Percentiles rank a stretch among this genome's conserved stretches.
These are phyloP conservation scores for Rotaria socialis DNA, from an alignment of 2,888 invertebrate species.

Conservation along the genomic window DNA sequence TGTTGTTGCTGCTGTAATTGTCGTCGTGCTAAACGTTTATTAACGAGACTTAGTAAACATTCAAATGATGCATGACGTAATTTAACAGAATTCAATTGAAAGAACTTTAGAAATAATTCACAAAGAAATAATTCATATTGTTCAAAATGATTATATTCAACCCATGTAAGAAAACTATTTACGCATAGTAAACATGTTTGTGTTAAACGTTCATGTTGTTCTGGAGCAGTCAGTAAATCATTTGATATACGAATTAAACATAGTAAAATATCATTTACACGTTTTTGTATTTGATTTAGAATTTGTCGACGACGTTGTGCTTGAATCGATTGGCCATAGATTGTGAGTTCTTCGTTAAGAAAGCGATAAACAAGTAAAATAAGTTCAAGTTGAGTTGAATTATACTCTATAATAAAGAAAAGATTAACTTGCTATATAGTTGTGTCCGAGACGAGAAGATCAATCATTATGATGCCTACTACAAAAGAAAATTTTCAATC, in stretches of 20 bases:
- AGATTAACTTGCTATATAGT: no score
- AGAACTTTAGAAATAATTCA: constrained; percentile 33
- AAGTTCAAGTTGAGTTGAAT: constrained; percentile 2
- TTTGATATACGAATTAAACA: constrained; percentile 14
- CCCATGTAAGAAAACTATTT: constrained; percentile 20
- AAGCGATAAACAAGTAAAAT: constrained; percentile 25
- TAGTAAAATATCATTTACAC: constrained; percentile 15
- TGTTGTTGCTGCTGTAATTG: constrained; percentile 5
- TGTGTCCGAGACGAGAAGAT: no score
- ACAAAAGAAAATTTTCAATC: no score
- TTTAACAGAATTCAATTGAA: neutral
- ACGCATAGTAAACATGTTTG: constrained; percentile 12
- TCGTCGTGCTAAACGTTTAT: neutral
- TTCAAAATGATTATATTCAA: constrained; percentile 29
- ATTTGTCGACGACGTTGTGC: constrained; percentile 17
- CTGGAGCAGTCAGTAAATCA: neutral
- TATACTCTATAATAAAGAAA: neutral
- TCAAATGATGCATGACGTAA: constrained; percentile 12
- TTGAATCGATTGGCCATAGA: neutral
- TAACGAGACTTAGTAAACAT: constrained; percentile 23
- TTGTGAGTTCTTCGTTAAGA: constrained; percentile 20
- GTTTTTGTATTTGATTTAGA: constrained; percentile 21
- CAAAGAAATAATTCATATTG: constrained; percentile 1
- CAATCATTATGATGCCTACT: no score
- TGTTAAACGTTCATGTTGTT: neutral